Conservation (phyloP, 37 sponge, comb jelly and placozoan species). For the Amphimedon queenslandica region DNA sequence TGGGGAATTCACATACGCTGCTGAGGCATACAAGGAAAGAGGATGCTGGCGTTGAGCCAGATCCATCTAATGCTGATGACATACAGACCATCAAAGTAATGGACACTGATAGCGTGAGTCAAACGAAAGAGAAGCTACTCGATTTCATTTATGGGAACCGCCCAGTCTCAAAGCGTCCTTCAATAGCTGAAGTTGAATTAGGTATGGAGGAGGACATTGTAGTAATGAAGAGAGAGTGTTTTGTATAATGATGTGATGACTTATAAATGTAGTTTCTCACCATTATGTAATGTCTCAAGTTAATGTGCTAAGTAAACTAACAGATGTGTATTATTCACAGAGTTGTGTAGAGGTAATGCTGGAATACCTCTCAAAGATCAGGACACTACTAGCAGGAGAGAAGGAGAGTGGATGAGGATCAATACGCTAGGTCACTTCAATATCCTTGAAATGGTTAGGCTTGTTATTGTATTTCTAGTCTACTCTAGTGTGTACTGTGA, state of each 20-base stretch:
- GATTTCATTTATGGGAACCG: conserved; percentile 40
- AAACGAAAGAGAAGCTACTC: conserved; percentile 57
- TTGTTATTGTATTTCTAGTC: neutral
- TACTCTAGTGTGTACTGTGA: neutral
- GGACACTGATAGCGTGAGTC: conserved; percentile 64
- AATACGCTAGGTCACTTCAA: conserved; percentile 94
- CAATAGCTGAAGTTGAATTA: conserved; percentile 63
- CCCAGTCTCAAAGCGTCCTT: conserved; percentile 60
- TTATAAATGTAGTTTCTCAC: too few species aligned
- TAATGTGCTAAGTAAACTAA: too few species aligned
- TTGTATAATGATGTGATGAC: too few species aligned
- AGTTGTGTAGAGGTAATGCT: conserved; percentile 22
- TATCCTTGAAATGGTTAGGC: conserved; percentile 72
- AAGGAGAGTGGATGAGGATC: conserved; percentile 81
- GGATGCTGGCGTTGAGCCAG: neutral
- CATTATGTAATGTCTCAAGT: too few species aligned
- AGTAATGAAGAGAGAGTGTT: too few species aligned
- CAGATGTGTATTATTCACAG: too few species aligned
- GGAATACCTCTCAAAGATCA: conserved; percentile 61
- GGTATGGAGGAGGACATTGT: too few species aligned
- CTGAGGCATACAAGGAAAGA: too few species aligned
- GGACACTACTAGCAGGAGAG: conserved; percentile 62
- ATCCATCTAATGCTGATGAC: neutral
- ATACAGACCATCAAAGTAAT: conserved; percentile 30
- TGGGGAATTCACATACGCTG: neutral